Evolutionary conservation across 2,888 invertebrate genomes (phyloP).

Genomic region (Sphaerophoria rueppellii): DNA sequence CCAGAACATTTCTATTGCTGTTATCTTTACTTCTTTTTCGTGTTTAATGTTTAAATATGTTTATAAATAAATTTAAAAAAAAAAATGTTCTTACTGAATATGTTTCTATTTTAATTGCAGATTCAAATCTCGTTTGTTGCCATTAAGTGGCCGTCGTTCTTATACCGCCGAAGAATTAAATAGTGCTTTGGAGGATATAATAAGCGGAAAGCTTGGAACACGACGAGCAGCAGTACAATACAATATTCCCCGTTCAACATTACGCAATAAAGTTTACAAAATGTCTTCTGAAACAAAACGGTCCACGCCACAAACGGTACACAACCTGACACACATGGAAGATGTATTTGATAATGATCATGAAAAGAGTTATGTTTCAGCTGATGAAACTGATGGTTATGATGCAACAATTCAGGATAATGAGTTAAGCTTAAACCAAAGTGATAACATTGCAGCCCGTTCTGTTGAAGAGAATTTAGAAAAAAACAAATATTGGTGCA

Average conservation of each 20-base stretch:
- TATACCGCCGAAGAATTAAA: slow-evolving; percentile 98
- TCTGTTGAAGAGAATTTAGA: slow-evolving; percentile 76
- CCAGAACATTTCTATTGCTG: too few species aligned
- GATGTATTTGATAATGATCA: slow-evolving; percentile 80
- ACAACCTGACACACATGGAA: slow-evolving; percentile 71
- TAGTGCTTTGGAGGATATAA: slow-evolving; percentile 96
- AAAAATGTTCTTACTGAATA: too few species aligned
- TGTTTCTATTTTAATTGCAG: slow-evolving; percentile 81
- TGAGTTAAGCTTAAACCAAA: slow-evolving; percentile 76
- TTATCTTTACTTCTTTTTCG: too few species aligned
- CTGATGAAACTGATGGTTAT: slow-evolving; percentile 82
- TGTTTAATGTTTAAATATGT: too few species aligned
- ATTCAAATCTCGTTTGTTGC: slow-evolving; percentile 87
- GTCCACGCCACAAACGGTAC: slow-evolving; percentile 83
- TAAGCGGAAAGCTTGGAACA: slow-evolving; percentile 95
- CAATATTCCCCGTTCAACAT: slow-evolving; percentile 97
- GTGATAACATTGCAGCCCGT: slow-evolving; percentile 75
- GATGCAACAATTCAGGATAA: slow-evolving; percentile 82
- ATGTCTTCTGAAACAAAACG: slow-evolving; percentile 87
- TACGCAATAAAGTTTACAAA: slow-evolving; percentile 97
- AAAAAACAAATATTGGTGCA: slow-evolving; percentile 72
- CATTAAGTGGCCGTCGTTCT: slow-evolving; percentile 87
- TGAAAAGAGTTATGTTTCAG: slow-evolving; percentile 82
- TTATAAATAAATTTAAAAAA: too few species aligned
- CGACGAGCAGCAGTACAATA: slow-evolving; percentile 97